These are phyloP conservation scores for Idaea biselata DNA, from an alignment of 2,888 invertebrate species.

Conservation along the genomic window DNA sequence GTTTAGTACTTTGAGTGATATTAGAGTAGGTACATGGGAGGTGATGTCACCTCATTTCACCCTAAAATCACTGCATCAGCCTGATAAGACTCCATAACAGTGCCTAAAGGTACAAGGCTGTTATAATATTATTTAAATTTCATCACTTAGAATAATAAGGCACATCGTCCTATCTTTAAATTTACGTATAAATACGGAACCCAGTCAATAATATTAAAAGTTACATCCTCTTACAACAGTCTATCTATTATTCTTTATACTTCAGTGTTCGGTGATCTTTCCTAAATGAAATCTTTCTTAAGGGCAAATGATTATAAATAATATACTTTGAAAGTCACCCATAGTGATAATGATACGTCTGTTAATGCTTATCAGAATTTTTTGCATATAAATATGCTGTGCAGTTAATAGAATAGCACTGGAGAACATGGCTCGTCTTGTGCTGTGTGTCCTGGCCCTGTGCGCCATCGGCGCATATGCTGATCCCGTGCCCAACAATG, in stretches of 20 bases:
- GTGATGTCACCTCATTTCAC: too few relatives aligned
- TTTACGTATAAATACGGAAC: too few relatives aligned
- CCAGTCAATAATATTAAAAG: too few relatives aligned
- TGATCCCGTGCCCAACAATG: conserved; percentile 40
- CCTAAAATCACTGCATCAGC: too few relatives aligned
- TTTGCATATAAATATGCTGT: conserved; percentile 42
- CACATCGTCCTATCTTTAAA: background rate
- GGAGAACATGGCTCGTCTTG: conserved; percentile 58
- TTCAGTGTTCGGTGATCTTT: background rate
- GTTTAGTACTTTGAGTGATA: too few relatives aligned
- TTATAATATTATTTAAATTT: background rate
- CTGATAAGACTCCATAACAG: too few relatives aligned
- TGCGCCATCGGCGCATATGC: conserved; percentile 55
- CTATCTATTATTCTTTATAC: background rate
- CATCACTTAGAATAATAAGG: background rate
- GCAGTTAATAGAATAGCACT: conserved; percentile 33
- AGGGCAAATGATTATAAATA: background rate
- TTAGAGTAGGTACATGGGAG: too few relatives aligned
- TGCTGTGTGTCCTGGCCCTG: conserved; percentile 57
- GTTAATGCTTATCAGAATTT: conserved; percentile 18
- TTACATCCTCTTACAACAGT: background rate
- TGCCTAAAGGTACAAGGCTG: too few relatives aligned
- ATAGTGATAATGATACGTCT: background rate
- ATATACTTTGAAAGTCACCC: background rate
- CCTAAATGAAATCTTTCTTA: background rate